A percentile compares a stretch with the other conserved stretches of the same genome.
Evolutionary conservation across 2,797 vertebrate species (phyloP).

Genomic region (Catamblyrhynchus diadema): DNA sequence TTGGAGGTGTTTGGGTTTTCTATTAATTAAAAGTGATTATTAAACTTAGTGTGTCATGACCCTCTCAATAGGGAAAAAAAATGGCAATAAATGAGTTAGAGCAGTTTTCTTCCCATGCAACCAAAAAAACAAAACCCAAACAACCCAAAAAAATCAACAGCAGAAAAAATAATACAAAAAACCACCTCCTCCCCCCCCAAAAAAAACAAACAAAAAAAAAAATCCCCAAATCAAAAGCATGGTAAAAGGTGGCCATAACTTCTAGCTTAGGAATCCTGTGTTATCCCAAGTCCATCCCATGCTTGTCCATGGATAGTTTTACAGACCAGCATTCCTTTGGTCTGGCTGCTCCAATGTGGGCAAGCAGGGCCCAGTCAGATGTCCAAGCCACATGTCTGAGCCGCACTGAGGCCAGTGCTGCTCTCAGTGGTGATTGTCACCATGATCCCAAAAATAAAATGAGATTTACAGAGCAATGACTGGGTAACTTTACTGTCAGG

Average conservation of each 20-base stretch:
- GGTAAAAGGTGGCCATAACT: neutral
- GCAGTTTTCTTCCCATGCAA: neutral
- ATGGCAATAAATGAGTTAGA: neutral
- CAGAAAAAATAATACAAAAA: neutral
- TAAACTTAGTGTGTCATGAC: neutral
- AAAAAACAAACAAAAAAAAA: neutral
- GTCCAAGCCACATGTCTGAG: neutral
- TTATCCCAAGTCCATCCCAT: neutral
- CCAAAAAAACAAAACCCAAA: accelerated
- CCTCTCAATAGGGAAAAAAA: neutral
- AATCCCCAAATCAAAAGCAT: neutral
- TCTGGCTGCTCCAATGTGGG: neutral
- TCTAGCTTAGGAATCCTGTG: neutral
- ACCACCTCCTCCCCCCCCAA: accelerated
- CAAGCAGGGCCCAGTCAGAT: neutral
- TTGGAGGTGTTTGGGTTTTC: neutral
- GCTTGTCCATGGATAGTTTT: neutral
- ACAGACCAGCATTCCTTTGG: neutral
- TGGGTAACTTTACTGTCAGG: neutral
- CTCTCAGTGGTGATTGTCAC: neutral
- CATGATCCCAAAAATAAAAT: neutral
- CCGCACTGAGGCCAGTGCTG: neutral
- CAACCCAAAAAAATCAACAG: neutral
- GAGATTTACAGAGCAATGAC: neutral
- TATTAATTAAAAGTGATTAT: neutral